Percentiles rank a stretch among this genome's conserved stretches.
These are phyloP conservation scores for Zophobas morio DNA, from an alignment of 1,140 invertebrate species.

Conservation along the genomic window DNA sequence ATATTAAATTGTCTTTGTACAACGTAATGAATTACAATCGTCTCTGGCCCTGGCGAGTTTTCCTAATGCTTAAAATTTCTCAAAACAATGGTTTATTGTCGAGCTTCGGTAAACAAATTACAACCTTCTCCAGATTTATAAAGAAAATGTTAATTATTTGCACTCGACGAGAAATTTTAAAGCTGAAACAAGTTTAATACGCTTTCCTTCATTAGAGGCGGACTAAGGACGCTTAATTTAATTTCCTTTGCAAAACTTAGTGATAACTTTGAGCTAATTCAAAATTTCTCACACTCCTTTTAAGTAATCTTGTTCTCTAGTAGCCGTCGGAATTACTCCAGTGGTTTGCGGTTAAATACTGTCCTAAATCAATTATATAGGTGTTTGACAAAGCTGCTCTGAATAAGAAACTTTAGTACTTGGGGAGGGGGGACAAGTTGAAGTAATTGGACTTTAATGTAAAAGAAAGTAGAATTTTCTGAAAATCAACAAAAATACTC, in stretches of 20 bases:
- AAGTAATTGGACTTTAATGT: too few species aligned
- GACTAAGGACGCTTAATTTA: constrained; percentile 17
- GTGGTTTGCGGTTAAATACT: neutral
- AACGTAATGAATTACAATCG: too few species aligned
- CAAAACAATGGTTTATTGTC: neutral
- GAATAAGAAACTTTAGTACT: too few species aligned
- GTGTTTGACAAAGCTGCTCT: neutral
- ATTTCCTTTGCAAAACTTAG: constrained; percentile 10
- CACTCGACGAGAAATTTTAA: constrained; percentile 18
- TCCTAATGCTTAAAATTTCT: neutral
- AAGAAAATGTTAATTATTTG: constrained; percentile 36
- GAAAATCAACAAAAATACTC: too few species aligned
- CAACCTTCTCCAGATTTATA: neutral
- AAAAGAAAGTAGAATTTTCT: too few species aligned
- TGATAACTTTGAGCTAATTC: constrained; percentile 3
- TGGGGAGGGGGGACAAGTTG: too few species aligned
- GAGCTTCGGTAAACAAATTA: constrained; percentile 16
- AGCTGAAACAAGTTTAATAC: constrained; percentile 23
- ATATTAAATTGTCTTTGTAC: too few species aligned
- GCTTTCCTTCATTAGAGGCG: constrained; percentile 15
- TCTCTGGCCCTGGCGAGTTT: neutral
- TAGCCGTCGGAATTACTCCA: constrained; percentile 1
- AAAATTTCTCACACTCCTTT: constrained; percentile 5
- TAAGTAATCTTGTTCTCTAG: neutral
- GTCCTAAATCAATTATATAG: neutral